phyloP scores from a whole-genome alignment of 1,140 invertebrate genomes.

The Caenorhabditis brenneri region DNA sequence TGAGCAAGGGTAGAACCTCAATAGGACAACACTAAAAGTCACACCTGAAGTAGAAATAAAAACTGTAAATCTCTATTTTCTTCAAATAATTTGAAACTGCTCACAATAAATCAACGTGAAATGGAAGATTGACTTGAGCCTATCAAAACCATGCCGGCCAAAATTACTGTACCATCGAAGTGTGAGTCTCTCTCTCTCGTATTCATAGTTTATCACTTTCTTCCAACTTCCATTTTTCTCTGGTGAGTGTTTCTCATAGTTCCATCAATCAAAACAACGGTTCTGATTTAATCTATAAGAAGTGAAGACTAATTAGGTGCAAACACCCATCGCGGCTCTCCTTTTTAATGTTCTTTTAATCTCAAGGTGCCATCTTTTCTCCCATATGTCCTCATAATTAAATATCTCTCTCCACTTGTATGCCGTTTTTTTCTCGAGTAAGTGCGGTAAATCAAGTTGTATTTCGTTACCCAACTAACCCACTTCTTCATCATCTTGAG shows the following conservation, averaged over 20 bases:
- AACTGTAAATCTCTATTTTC: too few relatives aligned
- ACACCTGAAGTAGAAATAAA: too few relatives aligned
- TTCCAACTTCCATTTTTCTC: neutral
- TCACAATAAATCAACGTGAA: too few relatives aligned
- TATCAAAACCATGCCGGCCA: too few relatives aligned
- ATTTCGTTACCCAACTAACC: conserved; percentile 15
- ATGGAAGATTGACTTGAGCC: too few relatives aligned
- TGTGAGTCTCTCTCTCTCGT: too few relatives aligned
- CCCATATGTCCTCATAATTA: neutral
- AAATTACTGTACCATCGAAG: too few relatives aligned
- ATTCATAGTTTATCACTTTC: too few relatives aligned
- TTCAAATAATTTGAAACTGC: too few relatives aligned
- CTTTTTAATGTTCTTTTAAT: conserved; percentile 20
- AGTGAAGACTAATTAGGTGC: conserved; percentile 16
- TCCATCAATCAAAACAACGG: neutral
- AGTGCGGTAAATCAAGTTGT: neutral
- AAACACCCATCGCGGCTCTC: conserved; percentile 1
- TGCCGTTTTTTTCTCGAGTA: neutral
- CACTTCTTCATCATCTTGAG: neutral
- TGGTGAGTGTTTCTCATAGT: too few relatives aligned
- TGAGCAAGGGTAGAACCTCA: too few relatives aligned
- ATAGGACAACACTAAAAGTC: too few relatives aligned
- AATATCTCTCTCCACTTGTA: neutral
- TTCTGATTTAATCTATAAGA: conserved; percentile 12
- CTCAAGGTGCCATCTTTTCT: neutral